Base-by-base conservation (phyloP, 2,888 invertebrate species). In the Drosophila nr. fundita region DNA sequence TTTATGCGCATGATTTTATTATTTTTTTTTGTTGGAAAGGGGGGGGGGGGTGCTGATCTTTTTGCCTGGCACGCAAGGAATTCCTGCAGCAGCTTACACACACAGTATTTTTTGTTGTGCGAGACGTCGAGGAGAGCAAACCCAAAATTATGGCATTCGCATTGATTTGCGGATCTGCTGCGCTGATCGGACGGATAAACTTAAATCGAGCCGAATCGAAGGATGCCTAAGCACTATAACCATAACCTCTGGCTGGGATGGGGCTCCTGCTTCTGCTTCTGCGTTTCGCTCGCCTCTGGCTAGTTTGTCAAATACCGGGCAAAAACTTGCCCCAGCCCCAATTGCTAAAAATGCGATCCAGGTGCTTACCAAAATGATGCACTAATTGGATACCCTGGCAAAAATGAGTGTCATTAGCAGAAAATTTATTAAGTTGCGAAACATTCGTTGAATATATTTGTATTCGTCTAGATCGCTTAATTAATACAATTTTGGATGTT, bases 111-210 rank as follows among this genome's bases (percentile, higher is more conserved):
- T 61, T 36, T 40, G 54, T 30, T 36, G 48, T 48, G n/a, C 29
- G 21, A 68, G 50, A 24, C 29, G 13, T 7, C 10, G 49, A 10
- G 24, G 15, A 24, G 49, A 29, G 29, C 29, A 29, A 69, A 24
- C 42, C 34, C 68, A 62, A 87, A 84, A 88, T 91, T 87, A 83
- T 82, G 87, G 90, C 60, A 84, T 75, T 82, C 76, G 54, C 53
- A 45, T 69, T 64, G 60, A 40, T 50, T 69, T 64, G 64, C 4
- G 68, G 68, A 80, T 83, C 68, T 66, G 68, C 57, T 66, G 68
- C 53, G 76, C 74, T 89, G 90, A 91, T 91, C 90, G 90, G 89
- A 82, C 75, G 91, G 89, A 91, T 90, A 88, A 91, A 90, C 89
- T 82, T 89, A 85, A 90, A 90, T 90, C 90, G 76, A 69, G 72